Evolutionary conservation across 1,140 invertebrate species (phyloP).

Genomic region (Lysiphlebus fabarum): DNA sequence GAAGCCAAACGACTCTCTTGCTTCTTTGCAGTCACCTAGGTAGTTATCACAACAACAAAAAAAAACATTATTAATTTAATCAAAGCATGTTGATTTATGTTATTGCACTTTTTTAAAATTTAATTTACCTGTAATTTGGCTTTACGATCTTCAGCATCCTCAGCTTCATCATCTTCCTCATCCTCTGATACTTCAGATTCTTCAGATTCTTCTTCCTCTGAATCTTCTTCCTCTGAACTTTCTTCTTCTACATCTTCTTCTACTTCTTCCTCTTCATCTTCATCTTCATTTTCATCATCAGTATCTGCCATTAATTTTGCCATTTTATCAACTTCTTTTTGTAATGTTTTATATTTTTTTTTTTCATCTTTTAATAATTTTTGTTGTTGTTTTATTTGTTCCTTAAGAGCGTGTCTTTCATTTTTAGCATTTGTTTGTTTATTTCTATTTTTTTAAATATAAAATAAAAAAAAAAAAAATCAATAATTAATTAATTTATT

Average conservation of each 20-base stretch:
- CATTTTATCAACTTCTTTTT: slow-evolving; percentile 88
- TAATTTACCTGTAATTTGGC: slow-evolving; percentile 40
- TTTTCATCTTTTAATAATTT: slow-evolving; percentile 69
- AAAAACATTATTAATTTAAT: not conserved
- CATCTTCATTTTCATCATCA: slow-evolving; percentile 66
- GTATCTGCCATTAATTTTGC: slow-evolving; percentile 76
- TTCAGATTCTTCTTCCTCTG: slow-evolving; percentile 62
- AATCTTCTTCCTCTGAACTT: slow-evolving; percentile 63
- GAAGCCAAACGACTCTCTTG: slow-evolving; percentile 74
- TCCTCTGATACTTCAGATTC: slow-evolving; percentile 63
- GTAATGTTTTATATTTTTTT: slow-evolving; percentile 71
- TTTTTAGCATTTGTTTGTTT: slow-evolving; percentile 74
- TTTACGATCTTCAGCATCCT: slow-evolving; percentile 44
- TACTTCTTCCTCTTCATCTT: slow-evolving; percentile 57
- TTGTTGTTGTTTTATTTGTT: slow-evolving; percentile 77
- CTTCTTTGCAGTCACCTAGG: slow-evolving; percentile 62
- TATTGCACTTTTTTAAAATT: not conserved
- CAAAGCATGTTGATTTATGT: too few species aligned
- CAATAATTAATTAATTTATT: not conserved
- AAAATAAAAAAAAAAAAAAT: slow-evolving; percentile 4
- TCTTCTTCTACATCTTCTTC: slow-evolving; percentile 62
- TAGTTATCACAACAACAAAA: not conserved
- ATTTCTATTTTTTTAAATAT: slow-evolving; percentile 47
- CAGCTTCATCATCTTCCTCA: slow-evolving; percentile 53
- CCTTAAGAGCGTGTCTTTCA: slow-evolving; percentile 73